Evolutionary conservation across 1,140 invertebrate genomes (phyloP).

Genomic region (Panonychus citri): DNA sequence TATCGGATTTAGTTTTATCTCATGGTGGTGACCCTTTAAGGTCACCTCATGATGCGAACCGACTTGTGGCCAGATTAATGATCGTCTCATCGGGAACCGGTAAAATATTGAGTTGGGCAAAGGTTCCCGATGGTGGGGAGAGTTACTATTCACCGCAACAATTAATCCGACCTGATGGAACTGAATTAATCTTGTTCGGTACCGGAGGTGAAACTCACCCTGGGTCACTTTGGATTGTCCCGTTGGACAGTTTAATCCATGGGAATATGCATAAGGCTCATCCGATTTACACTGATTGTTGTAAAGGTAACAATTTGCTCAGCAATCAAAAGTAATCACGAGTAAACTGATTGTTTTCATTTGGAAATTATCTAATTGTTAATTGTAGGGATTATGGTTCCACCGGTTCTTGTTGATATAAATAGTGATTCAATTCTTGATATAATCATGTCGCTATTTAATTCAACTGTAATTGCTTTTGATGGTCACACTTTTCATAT

Average conservation of each 20-base stretch:
- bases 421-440: conserved; percentile 45
- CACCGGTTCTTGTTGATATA: conserved; percentile 47
- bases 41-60: conserved; percentile 20
- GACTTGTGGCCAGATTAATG: conserved; percentile 4
- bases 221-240: conserved; percentile 40
- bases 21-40: conserved; percentile 35
- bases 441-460: conserved; percentile 38
- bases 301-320: too few relatives aligned
- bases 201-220: conserved; percentile 46
- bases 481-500: conserved; percentile 38
- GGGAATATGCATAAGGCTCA: conserved; percentile 20
- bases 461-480: conserved; percentile 44
- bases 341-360: too few relatives aligned
- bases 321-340: too few relatives aligned
- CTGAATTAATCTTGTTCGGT: conserved; percentile 36
- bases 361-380: neutral
- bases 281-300: conserved; percentile 6
- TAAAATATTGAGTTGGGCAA: conserved; percentile 33
- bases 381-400: conserved; percentile 26
- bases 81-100: conserved; percentile 7
- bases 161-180: conserved; percentile 30
- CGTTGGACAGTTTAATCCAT: conserved; percentile 31
- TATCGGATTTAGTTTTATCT: conserved; percentile 43
- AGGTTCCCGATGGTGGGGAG: conserved; percentile 40
- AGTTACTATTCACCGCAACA: conserved; percentile 45